Base-by-base conservation (phyloP, 2,888 invertebrate species). In the Watsonalla cultraria region DNA sequence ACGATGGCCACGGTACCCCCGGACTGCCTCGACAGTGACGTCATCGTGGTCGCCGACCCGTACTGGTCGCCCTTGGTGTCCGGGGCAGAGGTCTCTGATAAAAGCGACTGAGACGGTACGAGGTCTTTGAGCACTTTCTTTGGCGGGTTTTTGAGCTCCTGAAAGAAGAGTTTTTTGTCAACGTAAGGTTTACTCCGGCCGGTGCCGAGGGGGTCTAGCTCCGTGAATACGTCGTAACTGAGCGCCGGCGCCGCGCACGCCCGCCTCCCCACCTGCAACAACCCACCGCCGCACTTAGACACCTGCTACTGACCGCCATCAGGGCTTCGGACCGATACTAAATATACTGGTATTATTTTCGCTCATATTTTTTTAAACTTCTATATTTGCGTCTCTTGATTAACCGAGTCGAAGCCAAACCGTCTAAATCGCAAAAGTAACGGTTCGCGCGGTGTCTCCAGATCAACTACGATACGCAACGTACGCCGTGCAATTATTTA, bases 81-180 rank as follows among this genome's bases (percentile, higher is more conserved):
- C 64, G 74, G 73, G 61, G 78, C 74, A 60, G 82, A 79, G 68
- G 82, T 72, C 64, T 86, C 85, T 65, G 81, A 70, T 64, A 85
- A 79, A 60, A 87, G 78, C 72, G 81, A 72, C 68, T 84, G 84
- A 65, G 84, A 78, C 66, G 88, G 86, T 55, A 94, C 94, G 81
- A 97, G 92, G 87, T 97, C 97, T 91, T 97, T 97, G 72, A 97
- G 93, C 61, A 96, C 95, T 91, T 96, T 97, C 92, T 97, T 97
- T 70, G 97, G 97, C 68, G 97, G 97, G 90, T 97, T 97, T 92
- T 97, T 97, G 78, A 97, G 93, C 86, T 97, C 97, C 92, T 97
- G 96, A 92, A 98, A 98, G 92, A 98, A 98, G 91, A 97, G 96
- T 92, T 97, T 97, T 91, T 97, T 97, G 92, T 98, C 97, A 78